Evolutionary conservation across 2,113 vertebrate genomes (phyloP).

Genomic region (Periophthalmus modestus): DNA sequence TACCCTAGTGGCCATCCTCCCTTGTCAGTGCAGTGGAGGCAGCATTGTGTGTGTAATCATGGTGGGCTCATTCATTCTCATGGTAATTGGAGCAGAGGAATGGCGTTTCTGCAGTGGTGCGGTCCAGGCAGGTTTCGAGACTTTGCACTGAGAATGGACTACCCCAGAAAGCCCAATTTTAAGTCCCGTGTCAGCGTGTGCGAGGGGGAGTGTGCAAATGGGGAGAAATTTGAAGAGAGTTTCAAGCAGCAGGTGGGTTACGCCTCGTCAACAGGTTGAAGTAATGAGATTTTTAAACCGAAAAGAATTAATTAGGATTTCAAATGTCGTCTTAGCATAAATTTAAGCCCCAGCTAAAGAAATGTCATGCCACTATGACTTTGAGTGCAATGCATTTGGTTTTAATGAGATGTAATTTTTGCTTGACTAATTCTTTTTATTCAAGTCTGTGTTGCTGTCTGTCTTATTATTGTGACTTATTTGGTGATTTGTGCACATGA

Average conservation of each 20-base stretch:
- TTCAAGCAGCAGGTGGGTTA: slow-evolving; percentile 68
- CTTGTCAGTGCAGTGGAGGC: slow-evolving; percentile 51
- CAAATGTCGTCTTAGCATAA: slow-evolving; percentile 7
- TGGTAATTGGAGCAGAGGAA: slow-evolving; percentile 74
- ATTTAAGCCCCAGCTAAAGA: slow-evolving; percentile 3
- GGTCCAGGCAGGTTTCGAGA: slow-evolving; percentile 31
- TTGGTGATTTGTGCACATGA: background rate
- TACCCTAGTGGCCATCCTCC: slow-evolving; percentile 30
- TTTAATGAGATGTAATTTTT: slow-evolving; percentile 4
- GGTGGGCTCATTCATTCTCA: slow-evolving; percentile 76
- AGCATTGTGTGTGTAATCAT: slow-evolving; percentile 55
- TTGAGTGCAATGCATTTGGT: background rate
- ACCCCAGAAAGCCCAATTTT: slow-evolving; percentile 49
- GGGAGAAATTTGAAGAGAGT: slow-evolving; percentile 53
- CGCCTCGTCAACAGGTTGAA: slow-evolving; percentile 10
- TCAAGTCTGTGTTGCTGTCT: background rate
- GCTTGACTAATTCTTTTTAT: background rate
- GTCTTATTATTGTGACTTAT: background rate
- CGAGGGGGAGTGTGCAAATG: slow-evolving; percentile 30
- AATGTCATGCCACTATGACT: background rate
- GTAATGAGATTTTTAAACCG: background rate
- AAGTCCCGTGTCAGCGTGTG: slow-evolving; percentile 22
- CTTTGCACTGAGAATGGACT: slow-evolving; percentile 54
- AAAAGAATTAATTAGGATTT: slow-evolving; percentile 9
- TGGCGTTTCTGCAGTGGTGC: slow-evolving; percentile 51